phyloP scores from a whole-genome alignment of 2,113 vertebrate genomes.

The Lontra canadensis region DNA sequence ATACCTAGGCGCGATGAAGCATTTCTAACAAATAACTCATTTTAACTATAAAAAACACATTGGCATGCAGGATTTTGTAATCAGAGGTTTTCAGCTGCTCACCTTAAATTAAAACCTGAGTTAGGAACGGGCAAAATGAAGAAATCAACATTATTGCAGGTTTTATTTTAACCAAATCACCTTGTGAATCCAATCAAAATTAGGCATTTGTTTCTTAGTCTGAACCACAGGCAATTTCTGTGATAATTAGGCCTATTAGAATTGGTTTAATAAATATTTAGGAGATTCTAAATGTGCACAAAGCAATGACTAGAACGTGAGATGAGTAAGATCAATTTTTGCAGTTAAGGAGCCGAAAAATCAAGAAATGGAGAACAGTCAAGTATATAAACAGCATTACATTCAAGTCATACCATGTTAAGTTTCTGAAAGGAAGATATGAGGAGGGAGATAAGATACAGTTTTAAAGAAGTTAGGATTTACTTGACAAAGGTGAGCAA shows the following conservation, averaged over 20 bases:
- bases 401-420: not conserved
- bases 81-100: constrained; percentile 55
- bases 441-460: not conserved
- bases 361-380: not conserved
- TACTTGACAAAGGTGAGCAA: not conserved
- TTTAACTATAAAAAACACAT: constrained; percentile 51
- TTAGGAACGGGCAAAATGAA: constrained; percentile 27
- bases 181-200: constrained; percentile 48
- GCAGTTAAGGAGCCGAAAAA: not conserved
- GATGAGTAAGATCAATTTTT: not conserved
- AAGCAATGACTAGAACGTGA: not conserved
- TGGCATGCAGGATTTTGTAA: constrained; percentile 41
- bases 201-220: constrained; percentile 34
- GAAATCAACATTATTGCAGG: constrained; percentile 6
- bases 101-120: constrained; percentile 16
- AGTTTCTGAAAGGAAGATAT: constrained; percentile 36
- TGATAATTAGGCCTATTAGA: constrained; percentile 42
- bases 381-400: not conserved
- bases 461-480: not conserved
- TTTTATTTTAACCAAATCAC: constrained; percentile 59
- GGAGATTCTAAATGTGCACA: not conserved
- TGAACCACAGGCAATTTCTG: not conserved
- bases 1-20: not conserved
- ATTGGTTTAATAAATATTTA: constrained; percentile 66
- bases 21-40: constrained; percentile 66